Conservation (phyloP, 1,140 invertebrate genomes). For the Cyphomyrmex costatus region DNA sequence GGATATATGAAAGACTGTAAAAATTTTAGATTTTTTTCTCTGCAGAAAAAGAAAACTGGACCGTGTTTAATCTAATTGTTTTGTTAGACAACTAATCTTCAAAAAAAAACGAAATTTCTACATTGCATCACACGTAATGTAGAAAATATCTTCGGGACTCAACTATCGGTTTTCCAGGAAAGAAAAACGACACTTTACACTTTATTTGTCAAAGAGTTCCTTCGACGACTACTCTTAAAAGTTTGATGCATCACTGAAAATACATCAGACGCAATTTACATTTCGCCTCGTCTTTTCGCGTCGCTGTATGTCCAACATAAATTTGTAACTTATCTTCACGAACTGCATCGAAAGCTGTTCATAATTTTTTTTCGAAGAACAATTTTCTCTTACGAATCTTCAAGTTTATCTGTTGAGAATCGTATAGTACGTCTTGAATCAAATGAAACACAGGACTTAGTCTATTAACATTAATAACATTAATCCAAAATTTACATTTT, state of each 20-base stretch:
- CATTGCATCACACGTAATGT: constrained; percentile 1
- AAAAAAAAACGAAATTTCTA: not conserved
- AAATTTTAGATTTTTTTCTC: not conserved
- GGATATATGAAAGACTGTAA: not conserved
- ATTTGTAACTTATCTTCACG: not conserved
- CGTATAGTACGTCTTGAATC: not conserved
- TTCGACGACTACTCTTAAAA: not conserved
- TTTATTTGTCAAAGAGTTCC: constrained; percentile 22
- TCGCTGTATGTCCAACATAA: not conserved
- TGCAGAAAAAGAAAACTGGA: not conserved
- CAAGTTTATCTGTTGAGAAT: not conserved
- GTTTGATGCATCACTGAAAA: constrained; percentile 9
- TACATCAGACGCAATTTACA: not conserved
- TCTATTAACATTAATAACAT: constrained; percentile 6
- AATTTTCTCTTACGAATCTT: not conserved
- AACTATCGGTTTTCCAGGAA: not conserved
- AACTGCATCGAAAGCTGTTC: not conserved
- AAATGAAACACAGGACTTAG: not conserved
- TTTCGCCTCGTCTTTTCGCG: not conserved
- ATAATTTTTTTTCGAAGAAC: not conserved
- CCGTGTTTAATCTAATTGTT: not conserved
- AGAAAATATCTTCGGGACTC: not conserved
- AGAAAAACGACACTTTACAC: constrained; percentile 18
- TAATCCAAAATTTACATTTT: not conserved
- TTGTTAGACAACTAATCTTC: not conserved